A percentile compares a stretch with the other conserved stretches of the same genome.
Evolutionary conservation across 2,888 invertebrate species (phyloP).

Genomic region (Mycalesis mineus): DNA sequence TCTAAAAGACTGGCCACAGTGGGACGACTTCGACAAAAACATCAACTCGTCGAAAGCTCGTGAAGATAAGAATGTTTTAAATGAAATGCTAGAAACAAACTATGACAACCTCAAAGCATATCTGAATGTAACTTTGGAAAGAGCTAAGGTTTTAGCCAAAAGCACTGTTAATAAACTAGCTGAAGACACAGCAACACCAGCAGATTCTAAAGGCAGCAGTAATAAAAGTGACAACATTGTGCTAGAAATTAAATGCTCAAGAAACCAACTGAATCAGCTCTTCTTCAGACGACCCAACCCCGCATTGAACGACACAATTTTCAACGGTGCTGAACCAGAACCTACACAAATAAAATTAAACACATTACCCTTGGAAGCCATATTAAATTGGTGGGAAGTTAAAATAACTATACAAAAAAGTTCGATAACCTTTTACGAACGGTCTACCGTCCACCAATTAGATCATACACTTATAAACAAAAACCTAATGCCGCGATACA

Average conservation of each 20-base stretch:
- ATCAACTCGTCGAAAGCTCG: slow-evolving; percentile 40
- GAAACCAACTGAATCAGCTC: slow-evolving; percentile 44
- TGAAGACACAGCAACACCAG: slow-evolving; percentile 5
- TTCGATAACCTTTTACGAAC: slow-evolving; percentile 22
- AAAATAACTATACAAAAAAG: slow-evolving; percentile 31
- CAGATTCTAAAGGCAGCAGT: not conserved
- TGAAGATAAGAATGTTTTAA: slow-evolving; percentile 33
- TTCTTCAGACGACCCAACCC: slow-evolving; percentile 42
- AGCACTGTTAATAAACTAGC: slow-evolving; percentile 33
- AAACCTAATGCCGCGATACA: slow-evolving; percentile 20
- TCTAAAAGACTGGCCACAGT: slow-evolving; percentile 62
- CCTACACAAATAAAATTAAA: slow-evolving; percentile 34
- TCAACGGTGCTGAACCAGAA: slow-evolving; percentile 36
- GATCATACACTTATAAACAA: slow-evolving; percentile 44
- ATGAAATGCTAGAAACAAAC: slow-evolving; percentile 42
- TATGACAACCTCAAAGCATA: slow-evolving; percentile 50
- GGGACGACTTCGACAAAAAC: slow-evolving; percentile 54
- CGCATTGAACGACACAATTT: slow-evolving; percentile 38
- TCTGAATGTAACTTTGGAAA: slow-evolving; percentile 42
- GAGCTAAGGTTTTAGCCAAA: slow-evolving; percentile 37
- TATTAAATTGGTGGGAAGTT: slow-evolving; percentile 45
- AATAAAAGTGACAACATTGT: slow-evolving; percentile 33
- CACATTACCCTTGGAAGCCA: slow-evolving; percentile 31
- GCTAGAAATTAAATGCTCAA: slow-evolving; percentile 44
- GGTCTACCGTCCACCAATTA: slow-evolving; percentile 35